Base-by-base conservation (phyloP, 2,113 vertebrate species). In the Sebastes schlegelii region DNA sequence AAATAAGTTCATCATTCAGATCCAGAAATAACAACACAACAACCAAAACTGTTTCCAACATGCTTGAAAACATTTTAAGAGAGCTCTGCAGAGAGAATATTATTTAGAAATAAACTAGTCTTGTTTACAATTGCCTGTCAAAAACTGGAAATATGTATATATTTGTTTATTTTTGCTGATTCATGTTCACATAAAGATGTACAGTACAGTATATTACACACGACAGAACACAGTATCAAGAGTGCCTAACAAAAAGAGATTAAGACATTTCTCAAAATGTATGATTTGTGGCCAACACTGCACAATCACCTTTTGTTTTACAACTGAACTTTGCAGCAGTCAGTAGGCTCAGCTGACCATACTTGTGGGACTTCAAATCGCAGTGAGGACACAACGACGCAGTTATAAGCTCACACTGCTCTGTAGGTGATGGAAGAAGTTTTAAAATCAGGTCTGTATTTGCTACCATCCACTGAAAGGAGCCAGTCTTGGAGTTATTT, bases 41-140 rank as follows among this genome's bases (percentile, higher is more conserved):
- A 26, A 13, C n/a, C 12, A 13, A 4, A 78, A 42, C 40, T 40
- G 46, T 70, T 62, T 26, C 0, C 60, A n/a, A 40, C 4, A 34
- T 26, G 23, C 45, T 2, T 62, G 34, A 74, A 66, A 1, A 58
- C n/a, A 45, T 51, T 65, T 42, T 23, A 19, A 48, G 49, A 55
- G 16, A 45, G 16, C 43, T 61, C 43, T 48, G 8, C 55, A 48
- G 43, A 52, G 21, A 55, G 10, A 65, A 63, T n/a, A 19, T 66
- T 6, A 76, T 57, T 62, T 8, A 70, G 19, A 76, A 6, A 71
- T 40, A 87, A 60, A 61, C 10, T 5, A 19, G 54, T 12, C 16
- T 65, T 77, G 77, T 74, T 79, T 86, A 71, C 77, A 70, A 11
- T 42, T 57, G 6, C 34, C 61, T 64, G 46, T 68, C 21, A 75